These are phyloP conservation scores for Chrosomus eos DNA, from an alignment of 2,797 vertebrate genomes.

Conservation along the genomic window DNA sequence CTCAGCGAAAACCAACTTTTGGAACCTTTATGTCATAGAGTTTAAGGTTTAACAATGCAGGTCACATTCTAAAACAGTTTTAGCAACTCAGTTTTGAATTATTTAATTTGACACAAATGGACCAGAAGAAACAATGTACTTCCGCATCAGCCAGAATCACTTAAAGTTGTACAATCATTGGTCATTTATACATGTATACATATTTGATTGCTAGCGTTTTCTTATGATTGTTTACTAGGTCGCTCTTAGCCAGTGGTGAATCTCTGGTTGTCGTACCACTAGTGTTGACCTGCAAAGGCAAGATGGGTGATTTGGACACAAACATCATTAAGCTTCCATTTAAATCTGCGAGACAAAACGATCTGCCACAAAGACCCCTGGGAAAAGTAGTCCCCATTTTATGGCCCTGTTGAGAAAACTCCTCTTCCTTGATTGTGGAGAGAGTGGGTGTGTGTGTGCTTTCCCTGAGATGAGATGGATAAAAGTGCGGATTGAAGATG, in stretches of 20 bases:
- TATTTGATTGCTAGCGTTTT: not conserved
- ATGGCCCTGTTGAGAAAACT: constrained; percentile 24
- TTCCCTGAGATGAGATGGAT: constrained; percentile 58
- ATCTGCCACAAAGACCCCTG: constrained; percentile 45
- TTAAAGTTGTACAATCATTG: not conserved
- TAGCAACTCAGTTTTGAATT: not conserved
- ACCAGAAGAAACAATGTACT: not conserved
- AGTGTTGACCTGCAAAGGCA: constrained; percentile 22
- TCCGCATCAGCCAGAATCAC: not conserved
- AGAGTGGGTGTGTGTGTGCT: constrained; percentile 29
- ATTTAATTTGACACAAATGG: not conserved
- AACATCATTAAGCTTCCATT: constrained; percentile 51
- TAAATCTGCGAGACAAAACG: constrained; percentile 35
- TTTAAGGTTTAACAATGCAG: not conserved
- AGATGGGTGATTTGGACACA: constrained; percentile 39
- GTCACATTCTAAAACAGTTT: not conserved
- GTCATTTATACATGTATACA: not conserved
- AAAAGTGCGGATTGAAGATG: constrained; percentile 59
- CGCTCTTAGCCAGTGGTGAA: not conserved
- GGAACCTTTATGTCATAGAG: not conserved
- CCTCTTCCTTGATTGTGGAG: constrained; percentile 47
- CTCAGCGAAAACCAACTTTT: not conserved
- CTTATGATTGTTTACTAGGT: not conserved
- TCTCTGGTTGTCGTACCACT: not conserved
- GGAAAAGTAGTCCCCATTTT: constrained; percentile 53